Conservation (phyloP, 2,888 invertebrate genomes). For the Melinaea menophilus region DNA sequence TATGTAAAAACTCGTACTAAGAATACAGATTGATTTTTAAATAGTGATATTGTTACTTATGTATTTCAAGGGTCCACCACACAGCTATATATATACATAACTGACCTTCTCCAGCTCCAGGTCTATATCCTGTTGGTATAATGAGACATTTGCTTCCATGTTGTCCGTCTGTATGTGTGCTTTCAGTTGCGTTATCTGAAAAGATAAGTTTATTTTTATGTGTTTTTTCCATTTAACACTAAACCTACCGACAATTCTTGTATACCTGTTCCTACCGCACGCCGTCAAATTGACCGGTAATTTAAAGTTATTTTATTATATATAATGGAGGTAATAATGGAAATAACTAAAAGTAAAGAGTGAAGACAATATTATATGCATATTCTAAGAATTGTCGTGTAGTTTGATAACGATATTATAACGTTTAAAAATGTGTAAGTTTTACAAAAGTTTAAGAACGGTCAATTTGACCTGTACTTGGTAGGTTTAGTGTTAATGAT, state of each 20-base stretch:
- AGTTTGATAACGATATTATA: no score
- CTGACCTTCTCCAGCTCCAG: constrained; percentile 72
- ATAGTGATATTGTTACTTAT: constrained; percentile 6
- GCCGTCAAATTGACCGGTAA: no score
- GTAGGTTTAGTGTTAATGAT: not conserved
- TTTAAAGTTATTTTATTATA: no score
- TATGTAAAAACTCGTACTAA: not conserved
- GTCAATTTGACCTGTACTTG: no score
- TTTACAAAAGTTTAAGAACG: no score
- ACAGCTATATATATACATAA: not conserved
- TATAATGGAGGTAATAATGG: no score
- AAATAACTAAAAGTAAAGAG: no score
- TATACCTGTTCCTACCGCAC: no score
- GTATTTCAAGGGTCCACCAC: constrained; percentile 8
- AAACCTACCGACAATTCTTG: no score
- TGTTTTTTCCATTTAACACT: not conserved
- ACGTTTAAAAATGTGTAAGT: no score
- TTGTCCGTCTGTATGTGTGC: constrained; percentile 72
- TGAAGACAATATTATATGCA: no score
- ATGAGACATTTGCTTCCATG: constrained; percentile 62
- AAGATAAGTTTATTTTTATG: not conserved
- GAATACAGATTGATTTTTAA: not conserved
- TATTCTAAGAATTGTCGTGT: no score
- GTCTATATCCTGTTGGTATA: constrained; percentile 77
- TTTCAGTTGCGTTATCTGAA: constrained; percentile 73